Evolutionary conservation across 1,140 invertebrate genomes (phyloP).

Genomic region (Pteromalus puparum): DNA sequence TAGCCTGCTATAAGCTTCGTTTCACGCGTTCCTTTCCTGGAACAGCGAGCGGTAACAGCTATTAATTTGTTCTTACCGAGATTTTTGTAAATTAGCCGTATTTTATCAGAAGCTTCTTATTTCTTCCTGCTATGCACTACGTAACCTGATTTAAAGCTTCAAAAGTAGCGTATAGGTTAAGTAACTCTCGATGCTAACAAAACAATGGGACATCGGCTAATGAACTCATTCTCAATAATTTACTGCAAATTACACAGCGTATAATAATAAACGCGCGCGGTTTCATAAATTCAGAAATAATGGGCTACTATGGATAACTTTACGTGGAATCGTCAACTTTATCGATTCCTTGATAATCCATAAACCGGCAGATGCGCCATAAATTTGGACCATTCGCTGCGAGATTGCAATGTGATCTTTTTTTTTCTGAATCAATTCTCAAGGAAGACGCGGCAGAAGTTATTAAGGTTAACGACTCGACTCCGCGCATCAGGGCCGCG

Average conservation of each 20-base stretch:
- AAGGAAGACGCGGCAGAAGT: neutral
- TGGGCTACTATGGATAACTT: neutral
- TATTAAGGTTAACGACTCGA: slow-evolving; percentile 26
- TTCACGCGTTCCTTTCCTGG: too few relatives aligned
- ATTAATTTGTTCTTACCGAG: neutral
- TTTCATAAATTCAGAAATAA: too few relatives aligned
- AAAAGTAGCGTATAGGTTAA: too few relatives aligned
- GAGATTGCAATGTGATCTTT: neutral
- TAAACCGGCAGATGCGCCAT: neutral
- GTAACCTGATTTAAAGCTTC: neutral
- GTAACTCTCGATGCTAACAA: too few relatives aligned
- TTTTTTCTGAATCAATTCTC: neutral
- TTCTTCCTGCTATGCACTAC: neutral
- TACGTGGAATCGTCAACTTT: neutral
- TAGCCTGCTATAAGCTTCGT: too few relatives aligned
- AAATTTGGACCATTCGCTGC: neutral
- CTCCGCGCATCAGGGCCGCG: too few relatives aligned
- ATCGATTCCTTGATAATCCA: neutral
- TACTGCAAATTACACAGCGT: neutral
- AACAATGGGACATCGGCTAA: neutral
- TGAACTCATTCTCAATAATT: neutral
- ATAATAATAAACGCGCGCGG: too few relatives aligned
- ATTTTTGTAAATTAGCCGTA: neutral
- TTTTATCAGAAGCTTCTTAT: neutral
- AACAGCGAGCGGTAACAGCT: neutral